These are phyloP conservation scores for Chascanopsetta lugubris DNA, from an alignment of 2,113 vertebrate genomes.

Conservation along the genomic window DNA sequence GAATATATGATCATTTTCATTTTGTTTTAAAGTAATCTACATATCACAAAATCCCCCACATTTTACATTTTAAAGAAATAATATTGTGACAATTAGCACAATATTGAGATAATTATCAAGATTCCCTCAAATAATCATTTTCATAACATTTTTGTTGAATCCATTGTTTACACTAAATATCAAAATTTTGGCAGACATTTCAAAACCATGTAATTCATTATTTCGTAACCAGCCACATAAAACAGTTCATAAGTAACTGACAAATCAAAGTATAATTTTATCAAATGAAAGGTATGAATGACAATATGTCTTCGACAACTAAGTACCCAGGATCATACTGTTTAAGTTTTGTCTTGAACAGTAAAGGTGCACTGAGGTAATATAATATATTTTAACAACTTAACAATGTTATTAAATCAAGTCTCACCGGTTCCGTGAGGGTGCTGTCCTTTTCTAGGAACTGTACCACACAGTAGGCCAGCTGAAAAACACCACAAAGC, in stretches of 20 bases:
- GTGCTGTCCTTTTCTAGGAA: slow-evolving; percentile 82
- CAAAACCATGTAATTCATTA: too few species aligned
- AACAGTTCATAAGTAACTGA: neutral
- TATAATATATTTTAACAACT: slow-evolving; percentile 3
- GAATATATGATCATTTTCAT: too few species aligned
- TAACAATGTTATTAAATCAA: neutral
- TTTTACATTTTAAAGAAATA: too few species aligned
- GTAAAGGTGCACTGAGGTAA: slow-evolving; percentile 3
- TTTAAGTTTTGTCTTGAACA: neutral
- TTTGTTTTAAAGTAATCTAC: too few species aligned
- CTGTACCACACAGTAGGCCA: slow-evolving; percentile 81
- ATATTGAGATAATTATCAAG: too few species aligned
- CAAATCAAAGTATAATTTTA: neutral
- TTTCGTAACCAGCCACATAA: neutral
- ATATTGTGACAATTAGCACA: too few species aligned
- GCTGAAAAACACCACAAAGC: slow-evolving; percentile 46
- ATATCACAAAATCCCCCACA: too few species aligned
- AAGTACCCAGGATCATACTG: neutral
- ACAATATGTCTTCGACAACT: neutral
- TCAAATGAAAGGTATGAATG: neutral
- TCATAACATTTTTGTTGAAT: too few species aligned
- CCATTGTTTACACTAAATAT: too few species aligned
- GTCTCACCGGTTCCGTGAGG: slow-evolving; percentile 79
- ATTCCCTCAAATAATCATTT: too few species aligned
- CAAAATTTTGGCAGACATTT: too few species aligned